phyloP scores from a whole-genome alignment of 2,113 vertebrate species.

The human region GRCh38 chr4:14709001-14709500 shows the following conservation, averaged over 20 bases:
- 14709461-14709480: not conserved
- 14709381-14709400: not conserved
- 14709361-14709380: not conserved
- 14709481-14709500: not conserved
- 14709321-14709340: not conserved
- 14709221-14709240: not conserved
- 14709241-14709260: slow-evolving; percentile 6
- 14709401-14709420: not conserved
- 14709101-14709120: not conserved
- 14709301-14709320: slow-evolving; percentile 11
- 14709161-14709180: not conserved
- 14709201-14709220: not conserved
- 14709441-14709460: not conserved
- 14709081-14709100: not conserved
- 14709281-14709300: not conserved
- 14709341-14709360: not conserved
- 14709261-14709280: not conserved
- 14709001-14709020: not conserved
- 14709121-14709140: not conserved
- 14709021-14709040: slow-evolving; percentile 17
- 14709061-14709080: not conserved
- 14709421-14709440: not conserved
- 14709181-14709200: slow-evolving; percentile 45
- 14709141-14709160: not conserved
- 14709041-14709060: not conserved